Evolutionary conservation across 2,888 invertebrate genomes (phyloP), one percentile per base, ranked within the genome.

Genomic region (Pristionchus fissidentatus): DNA sequence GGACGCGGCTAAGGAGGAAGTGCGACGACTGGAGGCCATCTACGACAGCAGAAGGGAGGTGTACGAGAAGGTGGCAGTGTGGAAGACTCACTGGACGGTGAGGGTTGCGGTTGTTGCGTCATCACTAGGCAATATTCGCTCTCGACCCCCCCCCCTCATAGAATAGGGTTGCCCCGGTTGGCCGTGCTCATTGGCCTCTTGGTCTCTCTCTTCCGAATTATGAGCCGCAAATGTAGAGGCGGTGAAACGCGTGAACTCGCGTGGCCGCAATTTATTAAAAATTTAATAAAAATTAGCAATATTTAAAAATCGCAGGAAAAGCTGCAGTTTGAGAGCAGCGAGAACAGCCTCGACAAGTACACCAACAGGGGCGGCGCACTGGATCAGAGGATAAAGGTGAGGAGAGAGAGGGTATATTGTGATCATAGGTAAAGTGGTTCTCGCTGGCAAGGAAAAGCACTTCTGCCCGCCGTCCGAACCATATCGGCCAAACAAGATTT

Each of bases 331-430:
- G 80, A 80, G 29, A 60, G 43, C 35, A 60, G 49, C 22, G 80
- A 57, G 22, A 60, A 60, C 43, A 22, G 1, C 32, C 2, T 60
- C 13, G 60, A 60, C 60, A 80, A 80, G 43, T 80, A 80, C 43
- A 80, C 46, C 10, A 80, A 80, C 43, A 60, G 80, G 26, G 80
- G 80, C 8, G 80, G 80, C 26, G 10, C 57, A 2, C 60, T 80
- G 15, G 80, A 60, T 2, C 26, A 41, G 57, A 22, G 41, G 29
- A 46, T 80, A 0, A 80, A 80, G 80, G 80, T 80, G 32, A 57
- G 57, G 22, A 15, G 55, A 55, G 22, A 55, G 22, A 55, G 10
- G n/a, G 55, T 22, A n/a, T n/a, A n/a, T n/a, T n/a, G n/a, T n/a
- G n/a, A n/a, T n/a, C n/a, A n/a, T n/a, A n/a, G n/a, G n/a, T n/a